Conservation (phyloP, 2,888 invertebrate genomes). For the Stomorhina lunata region DNA sequence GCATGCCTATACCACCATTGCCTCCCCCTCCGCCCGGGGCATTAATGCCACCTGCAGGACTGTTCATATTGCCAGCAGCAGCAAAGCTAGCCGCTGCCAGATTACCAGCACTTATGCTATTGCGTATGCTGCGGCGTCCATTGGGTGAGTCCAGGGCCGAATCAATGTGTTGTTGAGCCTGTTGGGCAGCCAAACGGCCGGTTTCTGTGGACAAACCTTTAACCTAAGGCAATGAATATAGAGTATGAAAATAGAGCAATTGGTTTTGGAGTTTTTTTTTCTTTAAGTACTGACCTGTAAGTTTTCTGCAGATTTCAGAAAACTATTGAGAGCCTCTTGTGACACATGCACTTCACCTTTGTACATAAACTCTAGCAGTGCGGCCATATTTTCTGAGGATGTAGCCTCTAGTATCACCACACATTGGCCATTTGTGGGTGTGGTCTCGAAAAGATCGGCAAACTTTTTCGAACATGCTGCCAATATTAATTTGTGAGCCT, state of each 20-base stretch:
- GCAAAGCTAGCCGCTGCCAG: too few relatives aligned
- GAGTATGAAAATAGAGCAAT: not conserved
- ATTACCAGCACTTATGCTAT: constrained; percentile 78
- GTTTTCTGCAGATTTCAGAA: constrained; percentile 94
- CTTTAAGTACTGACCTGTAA: constrained; percentile 88
- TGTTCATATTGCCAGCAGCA: constrained; percentile 65
- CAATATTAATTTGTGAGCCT: constrained; percentile 94
- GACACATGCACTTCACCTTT: constrained; percentile 96
- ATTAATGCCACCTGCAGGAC: constrained; percentile 67
- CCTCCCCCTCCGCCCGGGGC: constrained; percentile 72
- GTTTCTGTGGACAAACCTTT: constrained; percentile 89
- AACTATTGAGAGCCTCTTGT: constrained; percentile 94
- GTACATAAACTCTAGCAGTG: constrained; percentile 95
- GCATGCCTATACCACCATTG: constrained; percentile 58
- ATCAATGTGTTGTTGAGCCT: constrained; percentile 79
- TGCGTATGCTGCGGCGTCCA: constrained; percentile 78
- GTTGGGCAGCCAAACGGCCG: constrained; percentile 80
- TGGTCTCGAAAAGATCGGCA: constrained; percentile 93
- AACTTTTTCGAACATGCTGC: constrained; percentile 96
- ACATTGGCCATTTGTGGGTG: constrained; percentile 85
- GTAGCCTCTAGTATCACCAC: constrained; percentile 95
- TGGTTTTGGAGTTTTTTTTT: not conserved
- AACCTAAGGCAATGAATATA: constrained; percentile 81
- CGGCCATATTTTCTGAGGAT: constrained; percentile 93
- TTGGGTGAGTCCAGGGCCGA: constrained; percentile 80